Conservation (phyloP, 2,888 invertebrate species). For the Caenorhabditis auriculariae region DNA sequence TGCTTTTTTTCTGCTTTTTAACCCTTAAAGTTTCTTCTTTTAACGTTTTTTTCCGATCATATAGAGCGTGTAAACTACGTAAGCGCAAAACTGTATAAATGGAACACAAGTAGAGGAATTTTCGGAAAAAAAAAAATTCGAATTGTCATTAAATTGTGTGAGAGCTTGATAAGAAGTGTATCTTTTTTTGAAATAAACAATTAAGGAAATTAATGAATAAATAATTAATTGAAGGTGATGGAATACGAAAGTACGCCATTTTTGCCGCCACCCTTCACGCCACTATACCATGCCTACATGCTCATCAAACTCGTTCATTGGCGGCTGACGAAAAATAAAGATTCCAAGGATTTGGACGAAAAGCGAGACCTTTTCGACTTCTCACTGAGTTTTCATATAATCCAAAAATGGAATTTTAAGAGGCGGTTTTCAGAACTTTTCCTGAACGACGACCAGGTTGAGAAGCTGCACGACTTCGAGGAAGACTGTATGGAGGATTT, state of each 20-base stretch:
- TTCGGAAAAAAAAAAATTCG: too few species aligned
- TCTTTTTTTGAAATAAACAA: background rate
- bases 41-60: too few species aligned
- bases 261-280: slow-evolving; percentile 75
- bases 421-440: slow-evolving; percentile 34
- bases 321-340: slow-evolving; percentile 62
- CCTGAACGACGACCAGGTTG: slow-evolving; percentile 77
- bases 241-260: slow-evolving; percentile 96
- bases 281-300: slow-evolving; percentile 52
- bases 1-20: too few species aligned
- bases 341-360: slow-evolving; percentile 64
- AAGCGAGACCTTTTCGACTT: slow-evolving; percentile 43
- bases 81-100: too few species aligned
- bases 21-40: too few species aligned
- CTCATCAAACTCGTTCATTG: slow-evolving; percentile 36
- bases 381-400: slow-evolving; percentile 46
- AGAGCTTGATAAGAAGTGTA: background rate
- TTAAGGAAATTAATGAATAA: background rate
- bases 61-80: too few species aligned
- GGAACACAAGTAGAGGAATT: too few species aligned
- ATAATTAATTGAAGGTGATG: slow-evolving; percentile 74
- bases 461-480: slow-evolving; percentile 92
- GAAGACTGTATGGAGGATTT: slow-evolving; percentile 94
- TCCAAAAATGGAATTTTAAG: background rate
- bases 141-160: too few species aligned